A percentile compares a stretch with the other conserved stretches of the same genome.
Conservation (phyloP, 2,888 invertebrate species). For the Octodonta nipae region DNA sequence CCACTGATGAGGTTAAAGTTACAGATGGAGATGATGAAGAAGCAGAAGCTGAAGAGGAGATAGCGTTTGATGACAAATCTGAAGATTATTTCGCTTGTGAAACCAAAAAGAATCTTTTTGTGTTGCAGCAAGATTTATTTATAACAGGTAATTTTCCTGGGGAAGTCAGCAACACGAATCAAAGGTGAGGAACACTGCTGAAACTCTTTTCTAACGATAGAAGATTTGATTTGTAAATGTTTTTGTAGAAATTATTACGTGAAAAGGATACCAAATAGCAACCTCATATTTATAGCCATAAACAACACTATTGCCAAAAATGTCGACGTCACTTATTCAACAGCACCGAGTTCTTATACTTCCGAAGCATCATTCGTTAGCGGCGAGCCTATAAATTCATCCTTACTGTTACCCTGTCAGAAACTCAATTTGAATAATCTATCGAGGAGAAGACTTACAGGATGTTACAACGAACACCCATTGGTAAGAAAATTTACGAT, state of each 20-base stretch:
- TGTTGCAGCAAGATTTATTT: conserved; percentile 22
- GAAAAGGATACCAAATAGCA: conserved; percentile 61
- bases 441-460: conserved; percentile 52
- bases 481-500: conserved; percentile 37
- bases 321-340: conserved; percentile 32
- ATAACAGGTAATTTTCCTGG: conserved; percentile 20
- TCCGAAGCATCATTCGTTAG: conserved; percentile 24
- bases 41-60: conserved; percentile 28
- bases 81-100: conserved; percentile 29
- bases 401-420: conserved; percentile 58
- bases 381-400: conserved; percentile 36
- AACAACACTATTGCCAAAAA: conserved; percentile 29
- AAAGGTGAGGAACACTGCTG: conserved; percentile 10
- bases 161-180: conserved; percentile 12
- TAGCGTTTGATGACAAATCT: conserved; percentile 32
- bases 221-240: background rate
- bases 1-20: too few relatives aligned
- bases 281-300: conserved; percentile 63
- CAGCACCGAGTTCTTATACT: conserved; percentile 35
- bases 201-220: background rate
- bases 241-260: conserved; percentile 50
- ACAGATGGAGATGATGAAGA: conserved; percentile 7
- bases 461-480: conserved; percentile 65
- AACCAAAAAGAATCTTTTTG: conserved; percentile 24
- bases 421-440: conserved; percentile 59